Evolutionary conservation across 1,140 invertebrate genomes (phyloP), one percentile per base, ranked within the genome.

Genomic region (Sitodiplosis mosellana): DNA sequence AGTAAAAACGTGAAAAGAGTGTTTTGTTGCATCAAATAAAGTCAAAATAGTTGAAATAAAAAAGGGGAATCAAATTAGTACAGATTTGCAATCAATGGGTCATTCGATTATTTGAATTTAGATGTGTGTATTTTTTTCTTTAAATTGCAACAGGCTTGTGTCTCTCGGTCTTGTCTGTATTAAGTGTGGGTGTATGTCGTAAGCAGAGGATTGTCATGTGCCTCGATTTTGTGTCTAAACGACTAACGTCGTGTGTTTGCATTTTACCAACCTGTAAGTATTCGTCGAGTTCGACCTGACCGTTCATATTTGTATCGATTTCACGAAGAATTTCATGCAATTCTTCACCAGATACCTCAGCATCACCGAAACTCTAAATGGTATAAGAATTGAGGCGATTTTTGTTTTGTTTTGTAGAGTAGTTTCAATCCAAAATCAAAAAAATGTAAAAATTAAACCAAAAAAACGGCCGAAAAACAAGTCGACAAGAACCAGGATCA

Each of bases 261-360:
- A 27, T 27, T n/a, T 3, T 11, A 47, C 41, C 34, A 76, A 97
- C 93, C 87, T 97, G 91, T 62, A 99, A 75, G 69, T 96, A 99
- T 72, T 99, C 94, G 63, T 94, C 90, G 59, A 98, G 76, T 69
- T 99, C 94, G 60, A 99, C 89, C 75, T 97, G 89, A 58, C 95
- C 95, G 72, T 99, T 99, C 78, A 92, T 92, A 71, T 97, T 98
- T 58, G 94, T 84, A 75, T 99, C 95, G 61, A 98, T 95, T 76
- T 99, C 94, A 65, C 75, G 81, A 50, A 99, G 76, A 63, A 99
- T 93, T 67, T 96, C 90, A 70, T 98, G 95, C 55, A 99, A 75
- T 68, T 94, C 83, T 67, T 95, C 87, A 46, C 95, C 93, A 49
- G 85, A 79, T 50, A 98, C 81, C 55, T 88, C 80, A 48, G 37